Conservation (phyloP, 2,888 invertebrate species). For the Ormyrus nitidulus region DNA sequence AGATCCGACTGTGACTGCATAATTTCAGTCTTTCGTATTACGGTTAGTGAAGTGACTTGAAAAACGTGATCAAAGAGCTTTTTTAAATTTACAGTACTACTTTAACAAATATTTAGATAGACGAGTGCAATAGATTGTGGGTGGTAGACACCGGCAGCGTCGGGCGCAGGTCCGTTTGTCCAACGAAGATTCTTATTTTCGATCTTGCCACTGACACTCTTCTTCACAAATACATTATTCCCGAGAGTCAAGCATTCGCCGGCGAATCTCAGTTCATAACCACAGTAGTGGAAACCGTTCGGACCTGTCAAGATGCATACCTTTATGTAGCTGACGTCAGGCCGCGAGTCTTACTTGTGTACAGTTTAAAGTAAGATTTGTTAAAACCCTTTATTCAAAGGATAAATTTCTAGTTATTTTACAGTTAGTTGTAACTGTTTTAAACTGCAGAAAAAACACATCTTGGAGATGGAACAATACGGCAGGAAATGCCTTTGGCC, state of each 20-base stretch:
- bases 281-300: too few relatives aligned
- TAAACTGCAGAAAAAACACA: too few relatives aligned
- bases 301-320: too few relatives aligned
- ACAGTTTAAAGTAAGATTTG: too few relatives aligned
- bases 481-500: too few relatives aligned
- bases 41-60: conserved; percentile 64
- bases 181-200: conserved; percentile 71
- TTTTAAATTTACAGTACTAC: conserved; percentile 63
- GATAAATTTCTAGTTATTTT: too few relatives aligned
- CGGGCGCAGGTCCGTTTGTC: conserved; percentile 9
- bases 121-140: conserved; percentile 72
- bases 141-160: conserved; percentile 72
- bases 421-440: too few relatives aligned
- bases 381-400: too few relatives aligned
- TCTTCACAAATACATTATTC: conserved; percentile 69
- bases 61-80: conserved; percentile 41
- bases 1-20: conserved; percentile 66
- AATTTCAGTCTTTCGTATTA: conserved; percentile 71
- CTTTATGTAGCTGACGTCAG: too few relatives aligned
- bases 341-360: too few relatives aligned
- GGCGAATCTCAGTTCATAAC: too few relatives aligned
- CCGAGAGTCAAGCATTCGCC: conserved; percentile 65
- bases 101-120: background rate
- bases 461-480: too few relatives aligned
- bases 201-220: conserved; percentile 70